Conservation (phyloP, 2,888 invertebrate species). For the Melieria picta region DNA sequence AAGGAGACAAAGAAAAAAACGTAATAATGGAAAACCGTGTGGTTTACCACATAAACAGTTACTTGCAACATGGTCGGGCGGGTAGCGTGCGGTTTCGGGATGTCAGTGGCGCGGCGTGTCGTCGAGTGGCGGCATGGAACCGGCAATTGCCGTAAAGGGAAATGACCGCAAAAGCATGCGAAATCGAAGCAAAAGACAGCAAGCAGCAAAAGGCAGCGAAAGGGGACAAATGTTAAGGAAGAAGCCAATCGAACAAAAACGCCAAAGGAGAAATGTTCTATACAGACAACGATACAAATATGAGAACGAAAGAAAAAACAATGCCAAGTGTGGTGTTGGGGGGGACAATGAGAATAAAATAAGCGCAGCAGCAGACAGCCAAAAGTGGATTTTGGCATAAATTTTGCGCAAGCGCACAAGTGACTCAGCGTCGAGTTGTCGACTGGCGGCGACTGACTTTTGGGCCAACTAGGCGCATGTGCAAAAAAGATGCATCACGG, state of each 20-base stretch:
- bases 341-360: too few species aligned
- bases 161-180: slow-evolving; percentile 46
- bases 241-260: slow-evolving; percentile 19
- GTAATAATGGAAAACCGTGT: too few species aligned
- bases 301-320: background rate
- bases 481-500: too few species aligned
- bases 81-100: background rate
- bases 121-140: background rate
- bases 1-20: too few species aligned
- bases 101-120: background rate
- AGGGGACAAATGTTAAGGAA: slow-evolving; percentile 26
- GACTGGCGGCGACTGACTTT: too few species aligned
- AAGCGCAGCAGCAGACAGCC: background rate
- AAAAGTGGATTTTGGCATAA: slow-evolving; percentile 26
- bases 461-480: too few species aligned
- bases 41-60: slow-evolving; percentile 7
- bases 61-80: slow-evolving; percentile 17
- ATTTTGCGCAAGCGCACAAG: slow-evolving; percentile 15
- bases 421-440: background rate
- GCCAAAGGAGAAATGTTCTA: slow-evolving; percentile 17
- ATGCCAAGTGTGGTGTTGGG: background rate
- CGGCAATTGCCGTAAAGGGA: slow-evolving; percentile 31
- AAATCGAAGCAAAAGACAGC: slow-evolving; percentile 18
- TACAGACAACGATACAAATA: slow-evolving; percentile 4
- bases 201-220: slow-evolving; percentile 9